These are phyloP conservation scores for Arctopsyche grandis DNA, from an alignment of 1,140 invertebrate species.

Conservation along the genomic window DNA sequence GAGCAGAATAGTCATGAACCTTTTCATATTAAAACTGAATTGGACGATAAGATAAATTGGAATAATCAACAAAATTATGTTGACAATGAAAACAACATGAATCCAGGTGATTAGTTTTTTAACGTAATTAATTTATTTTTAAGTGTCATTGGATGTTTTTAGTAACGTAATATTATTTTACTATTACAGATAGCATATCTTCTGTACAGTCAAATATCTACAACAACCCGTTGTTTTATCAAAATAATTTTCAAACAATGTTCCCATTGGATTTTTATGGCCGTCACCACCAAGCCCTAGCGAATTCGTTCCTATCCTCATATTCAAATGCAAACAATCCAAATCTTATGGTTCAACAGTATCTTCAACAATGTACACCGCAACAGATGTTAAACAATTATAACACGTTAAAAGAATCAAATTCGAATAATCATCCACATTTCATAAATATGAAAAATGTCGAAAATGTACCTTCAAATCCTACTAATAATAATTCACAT, in stretches of 20 bases:
- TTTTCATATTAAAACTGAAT: slow-evolving; percentile 50
- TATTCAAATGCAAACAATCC: slow-evolving; percentile 38
- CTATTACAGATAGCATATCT: not conserved
- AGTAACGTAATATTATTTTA: not conserved
- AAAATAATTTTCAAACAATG: slow-evolving; percentile 48
- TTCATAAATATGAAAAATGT: slow-evolving; percentile 8
- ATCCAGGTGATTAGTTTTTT: slow-evolving; percentile 26
- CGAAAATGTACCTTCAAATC: not conserved
- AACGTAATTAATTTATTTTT: not conserved
- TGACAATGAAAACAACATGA: slow-evolving; percentile 23
- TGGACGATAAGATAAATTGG: slow-evolving; percentile 41
- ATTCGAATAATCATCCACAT: slow-evolving; percentile 15
- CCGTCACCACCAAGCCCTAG: slow-evolving; percentile 49
- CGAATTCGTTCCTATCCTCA: slow-evolving; percentile 44
- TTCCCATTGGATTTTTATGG: slow-evolving; percentile 49
- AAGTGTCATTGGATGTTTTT: not conserved
- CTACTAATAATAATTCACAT: not conserved
- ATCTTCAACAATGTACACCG: slow-evolving; percentile 37
- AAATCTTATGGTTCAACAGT: slow-evolving; percentile 41
- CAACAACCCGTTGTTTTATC: slow-evolving; percentile 48
- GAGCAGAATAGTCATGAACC: not conserved
- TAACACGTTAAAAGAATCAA: slow-evolving; percentile 39
- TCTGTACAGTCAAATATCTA: not conserved
- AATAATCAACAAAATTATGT: slow-evolving; percentile 17
- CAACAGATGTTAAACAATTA: slow-evolving; percentile 33